A percentile compares a stretch with the other conserved stretches of the same genome.
phyloP scores from a whole-genome alignment of 2,797 vertebrate species.

The Syngnathus acus region DNA sequence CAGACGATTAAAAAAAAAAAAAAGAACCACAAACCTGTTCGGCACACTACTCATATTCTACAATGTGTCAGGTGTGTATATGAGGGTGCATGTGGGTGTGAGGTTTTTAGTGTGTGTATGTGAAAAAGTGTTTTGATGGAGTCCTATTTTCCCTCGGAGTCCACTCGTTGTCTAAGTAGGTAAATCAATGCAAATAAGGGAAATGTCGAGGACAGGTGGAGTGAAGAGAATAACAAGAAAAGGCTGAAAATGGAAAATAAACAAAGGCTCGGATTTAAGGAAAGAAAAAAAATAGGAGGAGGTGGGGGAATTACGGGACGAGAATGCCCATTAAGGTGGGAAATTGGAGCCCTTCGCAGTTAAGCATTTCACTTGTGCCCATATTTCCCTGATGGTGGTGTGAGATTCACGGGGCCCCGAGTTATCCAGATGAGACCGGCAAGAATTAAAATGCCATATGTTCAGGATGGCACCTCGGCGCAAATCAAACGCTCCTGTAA shows the following conservation, averaged over 20 bases:
- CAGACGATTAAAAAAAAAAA: constrained; percentile 70
- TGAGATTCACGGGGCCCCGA: constrained; percentile 59
- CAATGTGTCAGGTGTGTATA: constrained; percentile 52
- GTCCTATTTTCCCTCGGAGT: constrained; percentile 56
- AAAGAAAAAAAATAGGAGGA: constrained; percentile 22
- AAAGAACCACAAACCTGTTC: constrained; percentile 62
- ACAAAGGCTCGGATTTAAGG: constrained; percentile 52
- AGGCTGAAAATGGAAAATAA: constrained; percentile 40
- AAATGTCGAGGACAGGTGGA: constrained; percentile 45
- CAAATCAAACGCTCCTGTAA: constrained; percentile 72
- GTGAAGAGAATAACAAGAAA: constrained; percentile 47
- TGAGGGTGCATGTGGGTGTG: constrained; percentile 13
- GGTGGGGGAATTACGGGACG: constrained; percentile 44
- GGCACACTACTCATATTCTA: constrained; percentile 32
- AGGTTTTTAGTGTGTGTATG: not conserved
- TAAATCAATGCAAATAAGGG: constrained; percentile 67
- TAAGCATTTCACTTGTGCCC: constrained; percentile 70
- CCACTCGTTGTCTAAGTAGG: constrained; percentile 61
- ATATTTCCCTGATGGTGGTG: constrained; percentile 74
- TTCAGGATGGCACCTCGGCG: constrained; percentile 64
- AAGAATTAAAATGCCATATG: constrained; percentile 80
- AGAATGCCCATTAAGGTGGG: constrained; percentile 73
- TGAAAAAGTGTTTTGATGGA: constrained; percentile 49
- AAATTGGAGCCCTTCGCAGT: constrained; percentile 74
- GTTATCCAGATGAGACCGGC: constrained; percentile 77